These are phyloP conservation scores for Aurelia coerulea DNA, from an alignment of 30 jellyfish, hydroid and myxozoan genomes.

Conservation along the genomic window DNA sequence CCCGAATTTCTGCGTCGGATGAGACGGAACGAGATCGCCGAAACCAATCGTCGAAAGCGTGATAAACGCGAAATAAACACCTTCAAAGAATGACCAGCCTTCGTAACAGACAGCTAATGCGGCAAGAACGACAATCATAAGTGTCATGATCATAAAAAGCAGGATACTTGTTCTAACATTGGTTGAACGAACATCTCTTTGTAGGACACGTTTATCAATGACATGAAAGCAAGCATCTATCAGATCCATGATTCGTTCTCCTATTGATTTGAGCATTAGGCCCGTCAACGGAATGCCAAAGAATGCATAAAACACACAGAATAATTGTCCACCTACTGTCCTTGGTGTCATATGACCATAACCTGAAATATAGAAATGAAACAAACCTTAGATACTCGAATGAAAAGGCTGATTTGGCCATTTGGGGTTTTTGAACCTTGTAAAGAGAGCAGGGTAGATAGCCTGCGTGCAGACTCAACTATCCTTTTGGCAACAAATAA, in stretches of 20 bases:
- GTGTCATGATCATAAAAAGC: conserved; percentile 69
- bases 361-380: conserved; percentile 29
- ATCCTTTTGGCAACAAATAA: no score
- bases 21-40: conserved; percentile 96
- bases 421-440: background rate
- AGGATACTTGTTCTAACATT: conserved; percentile 75
- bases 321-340: conserved; percentile 87
- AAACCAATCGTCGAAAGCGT: conserved; percentile 93
- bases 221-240: conserved; percentile 70
- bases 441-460: no score
- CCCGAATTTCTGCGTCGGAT: conserved; percentile 66
- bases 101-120: conserved; percentile 82
- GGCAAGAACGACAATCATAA: conserved; percentile 76
- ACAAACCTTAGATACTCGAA: background rate
- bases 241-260: conserved; percentile 85
- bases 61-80: conserved; percentile 85
- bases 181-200: conserved; percentile 75
- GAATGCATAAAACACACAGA: conserved; percentile 88
- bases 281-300: conserved; percentile 97
- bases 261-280: conserved; percentile 89
- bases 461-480: no score
- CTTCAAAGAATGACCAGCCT: conserved; percentile 96
- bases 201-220: conserved; percentile 42
- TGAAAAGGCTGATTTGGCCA: background rate
- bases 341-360: conserved; percentile 93